phyloP scores from a whole-genome alignment of 2,888 invertebrate species.

The Cyclophora albipunctata region DNA sequence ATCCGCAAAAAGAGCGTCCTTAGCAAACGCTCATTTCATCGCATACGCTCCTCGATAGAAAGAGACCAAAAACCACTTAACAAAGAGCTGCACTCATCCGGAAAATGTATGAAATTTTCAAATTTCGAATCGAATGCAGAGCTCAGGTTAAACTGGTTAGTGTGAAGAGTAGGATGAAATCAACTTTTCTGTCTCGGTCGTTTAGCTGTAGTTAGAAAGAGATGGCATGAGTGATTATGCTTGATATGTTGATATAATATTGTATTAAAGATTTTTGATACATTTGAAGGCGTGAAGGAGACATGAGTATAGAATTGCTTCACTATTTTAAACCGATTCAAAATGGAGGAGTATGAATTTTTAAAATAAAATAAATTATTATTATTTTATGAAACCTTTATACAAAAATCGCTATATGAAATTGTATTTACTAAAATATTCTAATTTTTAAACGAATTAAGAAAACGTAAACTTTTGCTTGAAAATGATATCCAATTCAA shows the following conservation, averaged over 20 bases:
- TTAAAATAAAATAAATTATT: too few species aligned
- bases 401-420: too few species aligned
- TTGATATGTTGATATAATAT: slow-evolving; percentile 15
- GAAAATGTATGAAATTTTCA: slow-evolving; percentile 24
- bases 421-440: too few species aligned
- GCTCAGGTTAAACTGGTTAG: slow-evolving; percentile 29
- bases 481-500: neutral
- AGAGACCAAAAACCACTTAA: slow-evolving; percentile 27
- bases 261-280: slow-evolving; percentile 11
- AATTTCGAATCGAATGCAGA: slow-evolving; percentile 12
- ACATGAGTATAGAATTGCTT: neutral
- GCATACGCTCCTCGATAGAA: slow-evolving; percentile 59
- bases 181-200: slow-evolving; percentile 56
- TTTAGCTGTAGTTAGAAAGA: slow-evolving; percentile 40
- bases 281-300: slow-evolving; percentile 4
- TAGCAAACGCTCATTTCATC: slow-evolving; percentile 58
- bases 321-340: neutral
- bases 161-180: slow-evolving; percentile 27
- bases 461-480: neutral
- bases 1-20: slow-evolving; percentile 71
- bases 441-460: neutral
- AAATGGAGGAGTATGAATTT: neutral
- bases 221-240: slow-evolving; percentile 34
- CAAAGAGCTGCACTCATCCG: slow-evolving; percentile 11
- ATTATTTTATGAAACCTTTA: too few species aligned